These are phyloP conservation scores for Drosophila nebulosa DNA, from an alignment of 1,140 invertebrate species.

Conservation along the genomic window DNA sequence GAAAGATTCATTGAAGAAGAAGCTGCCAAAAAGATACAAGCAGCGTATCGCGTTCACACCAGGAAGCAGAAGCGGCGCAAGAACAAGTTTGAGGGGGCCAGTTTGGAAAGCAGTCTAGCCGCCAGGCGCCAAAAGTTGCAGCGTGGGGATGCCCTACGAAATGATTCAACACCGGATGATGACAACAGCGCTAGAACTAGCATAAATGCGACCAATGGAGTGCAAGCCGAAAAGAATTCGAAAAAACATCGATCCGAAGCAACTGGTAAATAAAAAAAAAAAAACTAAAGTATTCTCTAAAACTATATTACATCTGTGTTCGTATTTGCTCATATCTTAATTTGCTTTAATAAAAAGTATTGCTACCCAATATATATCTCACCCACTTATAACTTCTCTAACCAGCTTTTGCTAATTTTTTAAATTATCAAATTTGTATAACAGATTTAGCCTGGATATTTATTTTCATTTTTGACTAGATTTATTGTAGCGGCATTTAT, in stretches of 20 bases:
- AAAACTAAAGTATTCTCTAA: not conserved
- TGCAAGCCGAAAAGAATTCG: not conserved
- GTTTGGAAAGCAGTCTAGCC: slow-evolving; percentile 55
- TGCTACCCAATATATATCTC: no score
- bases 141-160: slow-evolving; percentile 70
- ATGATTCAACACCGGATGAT: slow-evolving; percentile 72
- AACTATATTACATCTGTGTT: not conserved
- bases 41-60: slow-evolving; percentile 40
- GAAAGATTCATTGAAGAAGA: slow-evolving; percentile 75
- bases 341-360: no score
- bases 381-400: no score
- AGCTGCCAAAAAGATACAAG: slow-evolving; percentile 65
- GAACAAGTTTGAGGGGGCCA: slow-evolving; percentile 23
- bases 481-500: no score
- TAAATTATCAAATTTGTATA: no score
- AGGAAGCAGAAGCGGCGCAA: slow-evolving; percentile 32
- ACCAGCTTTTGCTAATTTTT: no score
- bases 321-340: no score
- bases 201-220: not conserved
- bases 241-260: not conserved
- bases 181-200: slow-evolving; percentile 34
- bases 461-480: no score
- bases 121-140: slow-evolving; percentile 67
- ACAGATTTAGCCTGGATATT: no score
- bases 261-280: slow-evolving; percentile 24